phyloP scores from a whole-genome alignment of 2,113 vertebrate genomes.

The Ivindomyrus marchei region DNA sequence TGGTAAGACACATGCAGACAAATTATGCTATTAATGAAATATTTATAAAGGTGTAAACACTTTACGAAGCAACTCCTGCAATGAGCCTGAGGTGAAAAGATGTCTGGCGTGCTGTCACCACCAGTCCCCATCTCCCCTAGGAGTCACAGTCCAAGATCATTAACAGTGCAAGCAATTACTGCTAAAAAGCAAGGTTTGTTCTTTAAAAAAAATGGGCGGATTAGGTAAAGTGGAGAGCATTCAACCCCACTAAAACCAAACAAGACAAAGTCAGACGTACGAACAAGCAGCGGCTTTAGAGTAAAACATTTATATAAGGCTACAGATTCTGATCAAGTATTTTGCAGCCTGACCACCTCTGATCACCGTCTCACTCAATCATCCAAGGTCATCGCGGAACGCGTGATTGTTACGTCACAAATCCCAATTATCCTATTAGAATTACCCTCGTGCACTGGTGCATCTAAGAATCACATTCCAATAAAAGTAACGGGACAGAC shows the following conservation, averaged over 20 bases:
- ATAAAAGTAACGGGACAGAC: neutral
- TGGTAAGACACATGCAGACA: neutral
- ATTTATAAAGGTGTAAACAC: neutral
- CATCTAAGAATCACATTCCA: neutral
- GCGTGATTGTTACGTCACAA: neutral
- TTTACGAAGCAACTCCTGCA: neutral
- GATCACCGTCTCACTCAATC: neutral
- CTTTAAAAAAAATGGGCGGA: too few relatives aligned
- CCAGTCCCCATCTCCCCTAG: neutral
- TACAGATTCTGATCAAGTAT: neutral
- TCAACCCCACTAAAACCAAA: neutral
- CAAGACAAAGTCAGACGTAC: neutral
- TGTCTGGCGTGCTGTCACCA: neutral
- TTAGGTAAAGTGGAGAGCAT: neutral
- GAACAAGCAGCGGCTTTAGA: neutral
- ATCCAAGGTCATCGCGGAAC: neutral
- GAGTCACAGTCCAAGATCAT: conserved; percentile 6
- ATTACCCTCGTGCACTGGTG: neutral
- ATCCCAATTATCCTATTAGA: neutral
- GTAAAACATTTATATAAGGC: neutral
- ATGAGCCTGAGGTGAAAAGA: neutral
- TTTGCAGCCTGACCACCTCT: neutral
- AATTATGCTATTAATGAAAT: neutral
- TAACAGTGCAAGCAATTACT: neutral
- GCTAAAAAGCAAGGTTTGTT: neutral